phyloP scores from a whole-genome alignment of 2,113 vertebrate species.

The Chaenocephalus aceratus region DNA sequence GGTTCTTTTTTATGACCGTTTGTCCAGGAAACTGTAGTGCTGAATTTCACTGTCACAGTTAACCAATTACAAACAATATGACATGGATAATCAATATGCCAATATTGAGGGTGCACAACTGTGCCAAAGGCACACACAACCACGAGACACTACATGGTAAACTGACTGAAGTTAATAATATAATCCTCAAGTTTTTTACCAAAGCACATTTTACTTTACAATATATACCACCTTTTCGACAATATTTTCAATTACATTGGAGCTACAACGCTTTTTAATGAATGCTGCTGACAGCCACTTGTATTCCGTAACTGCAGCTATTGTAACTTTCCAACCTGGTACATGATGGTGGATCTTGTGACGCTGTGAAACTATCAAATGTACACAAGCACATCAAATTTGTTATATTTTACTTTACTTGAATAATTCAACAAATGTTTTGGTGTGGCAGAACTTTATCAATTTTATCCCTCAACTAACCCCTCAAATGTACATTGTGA shows the following conservation, averaged over 20 bases:
- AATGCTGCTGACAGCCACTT: too few relatives aligned
- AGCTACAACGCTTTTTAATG: too few relatives aligned
- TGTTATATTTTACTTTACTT: not conserved
- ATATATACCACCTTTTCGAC: not conserved
- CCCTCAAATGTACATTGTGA: not conserved
- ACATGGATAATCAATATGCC: conserved; percentile 57
- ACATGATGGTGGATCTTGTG: too few relatives aligned
- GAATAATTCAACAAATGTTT: too few relatives aligned
- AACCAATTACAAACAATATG: conserved; percentile 29
- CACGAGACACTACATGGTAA: conserved; percentile 2
- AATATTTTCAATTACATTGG: not conserved
- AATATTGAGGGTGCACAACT: conserved; percentile 28
- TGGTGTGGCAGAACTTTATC: not conserved
- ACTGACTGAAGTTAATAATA: too few relatives aligned
- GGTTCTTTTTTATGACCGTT: not conserved
- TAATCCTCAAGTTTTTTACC: not conserved
- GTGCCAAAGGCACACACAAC: not conserved
- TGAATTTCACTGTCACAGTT: conserved; percentile 13
- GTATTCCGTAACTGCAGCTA: too few relatives aligned
- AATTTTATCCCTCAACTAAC: not conserved
- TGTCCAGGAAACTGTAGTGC: conserved; percentile 2
- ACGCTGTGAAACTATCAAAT: too few relatives aligned
- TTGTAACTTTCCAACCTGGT: too few relatives aligned
- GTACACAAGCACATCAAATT: too few relatives aligned
- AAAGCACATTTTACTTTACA: not conserved